These are phyloP conservation scores for Siniperca knerii DNA, from an alignment of 2,113 vertebrate species.

Conservation along the genomic window DNA sequence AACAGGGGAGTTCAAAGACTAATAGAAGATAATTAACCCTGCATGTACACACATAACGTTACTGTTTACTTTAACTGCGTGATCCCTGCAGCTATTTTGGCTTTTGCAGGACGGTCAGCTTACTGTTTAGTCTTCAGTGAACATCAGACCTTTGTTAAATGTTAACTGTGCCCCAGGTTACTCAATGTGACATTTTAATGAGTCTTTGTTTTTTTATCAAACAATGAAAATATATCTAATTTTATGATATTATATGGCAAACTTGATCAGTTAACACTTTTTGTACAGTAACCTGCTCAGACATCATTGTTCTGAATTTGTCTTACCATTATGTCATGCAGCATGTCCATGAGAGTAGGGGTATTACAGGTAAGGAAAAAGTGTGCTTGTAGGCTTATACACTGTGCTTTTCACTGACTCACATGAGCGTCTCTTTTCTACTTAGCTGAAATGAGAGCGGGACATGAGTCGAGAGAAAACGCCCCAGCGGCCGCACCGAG, in stretches of 20 bases:
- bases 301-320: neutral
- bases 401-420: constrained; percentile 16
- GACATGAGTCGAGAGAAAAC: neutral
- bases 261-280: neutral
- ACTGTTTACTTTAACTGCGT: neutral
- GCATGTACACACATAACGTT: neutral
- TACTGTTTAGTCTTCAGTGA: neutral
- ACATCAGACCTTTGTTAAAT: neutral
- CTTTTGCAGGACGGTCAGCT: neutral
- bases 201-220: neutral
- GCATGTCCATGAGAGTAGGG: constrained; percentile 19
- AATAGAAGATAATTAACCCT: neutral
- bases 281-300: neutral
- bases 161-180: neutral
- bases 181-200: neutral
- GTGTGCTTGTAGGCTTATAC: neutral
- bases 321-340: constrained; percentile 8
- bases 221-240: neutral
- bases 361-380: constrained; percentile 10
- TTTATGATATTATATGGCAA: neutral
- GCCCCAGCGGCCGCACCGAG: constrained; percentile 9
- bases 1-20: neutral
- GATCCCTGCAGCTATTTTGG: neutral
- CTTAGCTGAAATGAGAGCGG: constrained; percentile 54
- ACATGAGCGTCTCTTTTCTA: constrained; percentile 4